phyloP scores from a whole-genome alignment of 92 coral and sea anemone genomes.

The Epizoanthus scotinus region DNA sequence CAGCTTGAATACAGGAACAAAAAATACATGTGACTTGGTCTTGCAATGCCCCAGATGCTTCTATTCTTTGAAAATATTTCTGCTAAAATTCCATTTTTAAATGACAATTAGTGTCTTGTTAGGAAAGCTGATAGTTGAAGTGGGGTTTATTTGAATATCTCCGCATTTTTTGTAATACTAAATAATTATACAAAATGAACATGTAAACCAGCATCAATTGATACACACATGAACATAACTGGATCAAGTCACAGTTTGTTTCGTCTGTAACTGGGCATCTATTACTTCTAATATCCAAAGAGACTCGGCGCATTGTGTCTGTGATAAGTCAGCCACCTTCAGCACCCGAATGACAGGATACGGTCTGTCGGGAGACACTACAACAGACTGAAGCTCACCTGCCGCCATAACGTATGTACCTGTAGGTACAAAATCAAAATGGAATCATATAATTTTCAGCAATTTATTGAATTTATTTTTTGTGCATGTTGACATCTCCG shows the following conservation, averaged over 20 bases:
- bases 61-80: no score
- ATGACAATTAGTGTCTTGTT: no score
- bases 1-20: no score
- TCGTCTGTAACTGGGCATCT: constrained; percentile 48
- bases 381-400: constrained; percentile 61
- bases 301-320: constrained; percentile 58
- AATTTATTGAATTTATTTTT: no score
- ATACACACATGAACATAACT: no score
- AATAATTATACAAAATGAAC: not conserved
- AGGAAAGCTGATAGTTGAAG: no score
- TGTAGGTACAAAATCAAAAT: not conserved
- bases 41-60: no score
- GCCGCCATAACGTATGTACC: constrained; percentile 90
- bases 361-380: constrained; percentile 27
- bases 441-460: no score
- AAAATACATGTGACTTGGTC: no score
- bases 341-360: constrained; percentile 63
- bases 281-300: constrained; percentile 81
- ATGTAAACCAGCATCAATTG: not conserved
- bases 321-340: constrained; percentile 71
- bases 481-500: no score
- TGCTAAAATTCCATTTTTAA: no score
- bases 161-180: no score
- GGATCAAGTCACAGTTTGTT: not conserved
- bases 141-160: not conserved